Evolutionary conservation across 2,888 invertebrate species (phyloP), one percentile per base, ranked within the genome.

Genomic region (Microctonus hyperodae): DNA sequence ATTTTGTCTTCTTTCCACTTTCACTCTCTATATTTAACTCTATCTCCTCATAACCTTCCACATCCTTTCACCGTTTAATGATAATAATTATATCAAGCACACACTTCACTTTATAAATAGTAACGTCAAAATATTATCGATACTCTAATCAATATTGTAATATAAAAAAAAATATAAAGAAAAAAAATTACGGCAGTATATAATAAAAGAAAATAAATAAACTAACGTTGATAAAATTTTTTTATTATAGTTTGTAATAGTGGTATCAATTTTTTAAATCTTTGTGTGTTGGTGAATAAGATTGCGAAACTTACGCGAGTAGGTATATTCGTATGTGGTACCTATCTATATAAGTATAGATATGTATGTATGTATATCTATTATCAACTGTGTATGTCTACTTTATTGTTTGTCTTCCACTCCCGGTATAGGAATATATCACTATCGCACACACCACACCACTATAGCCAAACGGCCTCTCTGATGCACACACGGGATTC

Each of bases 21-120:
- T 55, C 55, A 64, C 65, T 58, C 61, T 35, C 63, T 64, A 67
- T 69, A 64, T 65, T 50, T 50, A 64, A 31, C 66, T 64, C 61
- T 68, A 61, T 69, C 64, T 70, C 65, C 63, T 16, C n/a, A 16
- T 35, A 33, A 33, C 35, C 33, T 22, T n/a, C n/a, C n/a, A n/a
- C n/a, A n/a, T n/a, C n/a, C n/a, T n/a, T n/a, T n/a, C n/a, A n/a
- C n/a, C n/a, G n/a, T n/a, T n/a, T n/a, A n/a, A n/a, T n/a, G n/a
- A n/a, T n/a, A n/a, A n/a, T n/a, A n/a, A n/a, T n/a, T n/a, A n/a
- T n/a, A n/a, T n/a, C n/a, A n/a, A n/a, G n/a, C n/a, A n/a, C n/a
- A n/a, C n/a, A n/a, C n/a, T n/a, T n/a, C n/a, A n/a, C n/a, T n/a
- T n/a, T n/a, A n/a, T n/a, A n/a, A n/a, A n/a, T n/a, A n/a, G n/a